A percentile compares a stretch with the other conserved stretches of the same genome.
Conservation (phyloP, 2,888 invertebrate genomes). For the Drosophila anomelani region DNA sequence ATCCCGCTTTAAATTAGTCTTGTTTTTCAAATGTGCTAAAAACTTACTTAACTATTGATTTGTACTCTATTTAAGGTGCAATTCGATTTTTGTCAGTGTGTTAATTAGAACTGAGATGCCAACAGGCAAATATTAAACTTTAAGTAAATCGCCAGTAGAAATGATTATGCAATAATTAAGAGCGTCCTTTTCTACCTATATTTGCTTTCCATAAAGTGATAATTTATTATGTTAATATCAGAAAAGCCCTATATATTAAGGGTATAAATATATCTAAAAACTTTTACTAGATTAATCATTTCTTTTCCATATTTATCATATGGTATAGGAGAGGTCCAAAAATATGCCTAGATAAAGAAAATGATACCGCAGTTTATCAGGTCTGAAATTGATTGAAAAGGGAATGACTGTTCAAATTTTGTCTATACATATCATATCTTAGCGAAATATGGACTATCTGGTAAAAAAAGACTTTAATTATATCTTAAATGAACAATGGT, state of each 20-base stretch:
- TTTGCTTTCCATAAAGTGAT: background rate
- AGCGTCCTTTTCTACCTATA: background rate
- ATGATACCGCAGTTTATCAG: conserved; percentile 3
- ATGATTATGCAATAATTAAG: background rate
- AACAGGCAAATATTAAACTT: background rate
- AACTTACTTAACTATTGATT: background rate
- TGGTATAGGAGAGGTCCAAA: background rate
- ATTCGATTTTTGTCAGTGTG: background rate
- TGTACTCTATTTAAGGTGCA: background rate
- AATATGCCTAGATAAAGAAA: conserved; percentile 18
- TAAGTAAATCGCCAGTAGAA: background rate
- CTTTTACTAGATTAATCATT: no score
- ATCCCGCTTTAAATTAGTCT: no score
- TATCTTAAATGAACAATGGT: no score
- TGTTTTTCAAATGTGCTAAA: no score
- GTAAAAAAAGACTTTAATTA: no score
- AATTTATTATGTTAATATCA: background rate
- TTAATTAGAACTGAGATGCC: background rate
- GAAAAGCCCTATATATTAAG: no score
- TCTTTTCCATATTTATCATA: background rate
- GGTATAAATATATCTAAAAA: no score
- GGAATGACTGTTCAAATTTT: background rate
- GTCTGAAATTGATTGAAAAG: conserved; percentile 1
- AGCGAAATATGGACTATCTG: background rate
- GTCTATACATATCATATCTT: background rate